Conservation (phyloP, 2,797 vertebrate species). For the Cossypha caffra region DNA sequence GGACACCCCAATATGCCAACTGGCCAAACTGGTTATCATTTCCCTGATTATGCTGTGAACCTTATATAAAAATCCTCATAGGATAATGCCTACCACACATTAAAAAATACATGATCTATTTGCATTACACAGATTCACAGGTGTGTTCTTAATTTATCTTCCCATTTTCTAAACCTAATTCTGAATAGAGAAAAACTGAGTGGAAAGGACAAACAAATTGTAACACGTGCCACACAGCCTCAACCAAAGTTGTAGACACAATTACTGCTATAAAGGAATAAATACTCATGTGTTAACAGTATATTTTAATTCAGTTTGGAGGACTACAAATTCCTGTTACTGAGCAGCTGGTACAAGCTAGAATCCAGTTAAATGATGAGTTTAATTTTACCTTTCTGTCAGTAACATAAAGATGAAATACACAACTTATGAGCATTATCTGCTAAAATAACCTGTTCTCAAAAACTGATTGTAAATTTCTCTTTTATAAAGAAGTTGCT, state of each 20-base stretch:
- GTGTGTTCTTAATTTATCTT: background rate
- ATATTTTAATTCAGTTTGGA: background rate
- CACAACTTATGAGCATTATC: background rate
- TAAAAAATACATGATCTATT: background rate
- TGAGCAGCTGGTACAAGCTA: background rate
- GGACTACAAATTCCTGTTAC: background rate
- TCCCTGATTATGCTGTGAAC: background rate
- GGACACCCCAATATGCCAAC: background rate
- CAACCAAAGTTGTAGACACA: background rate
- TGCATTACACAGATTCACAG: background rate
- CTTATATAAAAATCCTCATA: background rate
- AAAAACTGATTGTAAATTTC: background rate
- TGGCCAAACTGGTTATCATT: background rate
- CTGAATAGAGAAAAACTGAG: background rate
- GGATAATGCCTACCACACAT: background rate
- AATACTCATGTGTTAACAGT: background rate
- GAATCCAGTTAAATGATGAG: background rate
- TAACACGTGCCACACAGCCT: background rate
- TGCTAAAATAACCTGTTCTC: background rate
- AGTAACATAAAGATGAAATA: background rate
- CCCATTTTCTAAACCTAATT: background rate
- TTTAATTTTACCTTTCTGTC: background rate
- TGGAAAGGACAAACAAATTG: background rate
- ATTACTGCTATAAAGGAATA: background rate
- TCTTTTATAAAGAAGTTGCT: background rate